phyloP scores from a whole-genome alignment of 2,888 invertebrate species.

The Tipula confusa region DNA sequence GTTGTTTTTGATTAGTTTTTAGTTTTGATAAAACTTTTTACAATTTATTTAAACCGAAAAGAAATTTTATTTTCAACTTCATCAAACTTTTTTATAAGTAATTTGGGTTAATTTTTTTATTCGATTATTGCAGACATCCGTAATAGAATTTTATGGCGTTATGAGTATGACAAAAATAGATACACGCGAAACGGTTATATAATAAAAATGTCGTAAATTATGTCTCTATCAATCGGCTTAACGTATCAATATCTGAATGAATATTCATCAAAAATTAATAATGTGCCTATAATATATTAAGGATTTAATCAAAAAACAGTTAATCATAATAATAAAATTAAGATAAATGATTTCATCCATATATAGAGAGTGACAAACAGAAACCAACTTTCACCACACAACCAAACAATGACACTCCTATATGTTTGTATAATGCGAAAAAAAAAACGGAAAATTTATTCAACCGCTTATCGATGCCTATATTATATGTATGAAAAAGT shows the following conservation, averaged over 20 bases:
- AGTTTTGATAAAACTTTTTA: neutral
- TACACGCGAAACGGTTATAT: too few species aligned
- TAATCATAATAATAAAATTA: neutral
- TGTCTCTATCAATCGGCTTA: neutral
- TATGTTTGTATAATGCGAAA: neutral
- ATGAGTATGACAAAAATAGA: neutral
- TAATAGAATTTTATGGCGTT: neutral
- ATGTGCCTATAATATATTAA: neutral
- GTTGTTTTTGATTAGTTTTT: neutral
- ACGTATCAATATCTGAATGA: neutral
- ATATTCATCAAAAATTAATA: conserved; percentile 5
- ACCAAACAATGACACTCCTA: neutral
- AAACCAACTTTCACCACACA: neutral
- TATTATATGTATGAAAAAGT: neutral
- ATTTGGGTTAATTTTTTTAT: neutral
- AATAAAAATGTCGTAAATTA: neutral
- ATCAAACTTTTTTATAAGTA: neutral
- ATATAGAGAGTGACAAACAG: conserved; percentile 15
- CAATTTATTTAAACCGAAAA: neutral
- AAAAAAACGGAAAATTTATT: neutral
- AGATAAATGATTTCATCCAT: conserved; percentile 25
- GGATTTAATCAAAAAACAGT: neutral
- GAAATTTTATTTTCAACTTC: neutral
- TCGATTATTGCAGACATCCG: neutral
- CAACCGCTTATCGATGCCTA: conserved; percentile 3